Evolutionary conservation across 1,140 invertebrate genomes (phyloP).

Genomic region (Drosophila pseudoobscura): DNA sequence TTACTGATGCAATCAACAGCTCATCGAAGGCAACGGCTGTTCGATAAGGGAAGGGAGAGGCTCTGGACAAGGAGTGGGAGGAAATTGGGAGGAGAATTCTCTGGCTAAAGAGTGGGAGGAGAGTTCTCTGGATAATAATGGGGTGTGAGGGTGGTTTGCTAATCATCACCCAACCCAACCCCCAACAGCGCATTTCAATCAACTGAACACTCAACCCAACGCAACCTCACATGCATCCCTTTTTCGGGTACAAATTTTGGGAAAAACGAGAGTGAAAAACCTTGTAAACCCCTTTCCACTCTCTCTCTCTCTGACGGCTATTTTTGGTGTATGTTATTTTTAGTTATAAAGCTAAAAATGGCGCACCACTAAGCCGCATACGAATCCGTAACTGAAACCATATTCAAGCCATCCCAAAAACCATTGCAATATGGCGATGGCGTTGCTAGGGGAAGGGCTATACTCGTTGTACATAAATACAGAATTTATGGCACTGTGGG

Average conservation of each 20-base stretch:
- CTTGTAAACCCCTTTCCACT: conserved; percentile 64
- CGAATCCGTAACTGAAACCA: conserved; percentile 26
- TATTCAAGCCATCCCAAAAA: conserved; percentile 38
- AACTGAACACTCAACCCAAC: conserved; percentile 51
- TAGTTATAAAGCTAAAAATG: conserved; percentile 65
- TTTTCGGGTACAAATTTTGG: conserved; percentile 22
- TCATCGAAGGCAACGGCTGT: conserved; percentile 53
- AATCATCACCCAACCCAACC: conserved; percentile 37
- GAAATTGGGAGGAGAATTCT: too few species aligned
- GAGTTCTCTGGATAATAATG: conserved; percentile 3
- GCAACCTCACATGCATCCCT: not conserved
- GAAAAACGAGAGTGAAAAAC: conserved; percentile 62
- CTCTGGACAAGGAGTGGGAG: conserved; percentile 1
- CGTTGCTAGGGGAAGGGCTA: conserved; percentile 53
- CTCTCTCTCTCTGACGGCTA: conserved; percentile 23
- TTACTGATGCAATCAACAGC: conserved; percentile 65
- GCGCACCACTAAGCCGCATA: conserved; percentile 26
- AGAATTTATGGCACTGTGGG: conserved; percentile 64
- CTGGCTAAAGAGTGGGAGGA: not conserved
- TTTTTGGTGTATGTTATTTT: conserved; percentile 65
- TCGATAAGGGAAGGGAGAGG: conserved; percentile 44
- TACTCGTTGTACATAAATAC: conserved; percentile 54
- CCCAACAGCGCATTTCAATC: conserved; percentile 51
- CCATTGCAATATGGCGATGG: conserved; percentile 52
- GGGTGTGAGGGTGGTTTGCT: conserved; percentile 42